Conservation (phyloP, 2,888 invertebrate genomes). For the Stratiomys singularior region DNA sequence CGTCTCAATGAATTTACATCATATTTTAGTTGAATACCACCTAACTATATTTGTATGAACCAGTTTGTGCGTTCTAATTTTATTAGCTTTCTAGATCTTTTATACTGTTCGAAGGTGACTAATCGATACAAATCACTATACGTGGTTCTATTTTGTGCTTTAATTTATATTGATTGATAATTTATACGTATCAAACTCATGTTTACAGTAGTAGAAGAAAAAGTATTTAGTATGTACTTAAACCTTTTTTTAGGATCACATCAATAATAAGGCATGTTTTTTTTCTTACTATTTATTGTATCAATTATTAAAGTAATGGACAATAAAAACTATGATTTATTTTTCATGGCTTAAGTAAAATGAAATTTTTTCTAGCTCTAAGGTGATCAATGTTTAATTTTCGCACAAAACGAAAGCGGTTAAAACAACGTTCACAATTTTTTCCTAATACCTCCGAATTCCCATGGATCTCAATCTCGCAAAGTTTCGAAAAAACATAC, state of each 20-base stretch:
- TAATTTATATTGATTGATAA: slow-evolving; percentile 2
- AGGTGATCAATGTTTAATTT: too few species aligned
- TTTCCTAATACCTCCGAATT: too few species aligned
- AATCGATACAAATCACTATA: background rate
- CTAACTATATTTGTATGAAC: background rate
- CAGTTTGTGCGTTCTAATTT: background rate
- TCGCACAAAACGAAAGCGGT: too few species aligned
- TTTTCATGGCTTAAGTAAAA: too few species aligned
- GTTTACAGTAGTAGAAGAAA: background rate
- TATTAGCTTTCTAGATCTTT: background rate
- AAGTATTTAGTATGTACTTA: background rate
- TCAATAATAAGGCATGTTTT: background rate
- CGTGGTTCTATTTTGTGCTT: background rate
- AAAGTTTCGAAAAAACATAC: too few species aligned
- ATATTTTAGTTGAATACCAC: too few species aligned
- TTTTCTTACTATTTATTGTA: background rate
- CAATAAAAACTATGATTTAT: background rate
- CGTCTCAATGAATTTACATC: background rate
- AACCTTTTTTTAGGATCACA: background rate
- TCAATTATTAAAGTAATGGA: background rate
- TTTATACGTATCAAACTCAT: background rate
- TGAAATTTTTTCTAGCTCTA: too few species aligned
- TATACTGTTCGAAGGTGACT: background rate
- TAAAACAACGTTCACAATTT: too few species aligned
- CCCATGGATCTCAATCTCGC: too few species aligned